phyloP scores from a whole-genome alignment of 2,888 invertebrate genomes.

The Hypomecis atomaria region DNA sequence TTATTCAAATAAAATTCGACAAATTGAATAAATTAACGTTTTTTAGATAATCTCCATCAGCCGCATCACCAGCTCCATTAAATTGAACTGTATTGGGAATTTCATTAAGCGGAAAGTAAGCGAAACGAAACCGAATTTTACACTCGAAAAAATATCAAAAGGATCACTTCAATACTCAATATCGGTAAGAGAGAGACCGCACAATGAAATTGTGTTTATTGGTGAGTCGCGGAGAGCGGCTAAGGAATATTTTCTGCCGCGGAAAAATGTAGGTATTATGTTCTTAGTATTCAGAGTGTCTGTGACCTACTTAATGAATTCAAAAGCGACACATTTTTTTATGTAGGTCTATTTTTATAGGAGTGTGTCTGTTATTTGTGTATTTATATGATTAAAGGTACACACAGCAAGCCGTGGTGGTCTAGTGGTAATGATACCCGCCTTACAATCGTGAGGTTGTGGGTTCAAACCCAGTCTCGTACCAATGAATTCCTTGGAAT shows the following conservation, averaged over 20 bases:
- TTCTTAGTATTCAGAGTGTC: no score
- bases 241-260: conserved; percentile 1
- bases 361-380: no score
- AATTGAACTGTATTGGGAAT: conserved; percentile 65
- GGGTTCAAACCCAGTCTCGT: no score
- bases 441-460: no score
- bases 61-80: conserved; percentile 38
- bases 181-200: conserved; percentile 71
- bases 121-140: conserved; percentile 73
- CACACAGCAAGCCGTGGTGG: no score
- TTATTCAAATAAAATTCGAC: conserved; percentile 38
- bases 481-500: no score
- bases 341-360: no score
- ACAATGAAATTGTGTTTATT: conserved; percentile 72
- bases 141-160: conserved; percentile 75
- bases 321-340: no score
- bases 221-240: conserved; percentile 22
- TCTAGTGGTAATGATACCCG: no score
- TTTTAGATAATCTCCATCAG: conserved; percentile 43
- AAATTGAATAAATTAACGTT: conserved; percentile 65
- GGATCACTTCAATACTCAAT: conserved; percentile 69
- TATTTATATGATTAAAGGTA: no score
- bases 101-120: conserved; percentile 75
- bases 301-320: no score
- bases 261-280: not conserved